Evolutionary conservation across 2,797 vertebrate genomes (phyloP).

Genomic region (Gymnoscopelus braueri): DNA sequence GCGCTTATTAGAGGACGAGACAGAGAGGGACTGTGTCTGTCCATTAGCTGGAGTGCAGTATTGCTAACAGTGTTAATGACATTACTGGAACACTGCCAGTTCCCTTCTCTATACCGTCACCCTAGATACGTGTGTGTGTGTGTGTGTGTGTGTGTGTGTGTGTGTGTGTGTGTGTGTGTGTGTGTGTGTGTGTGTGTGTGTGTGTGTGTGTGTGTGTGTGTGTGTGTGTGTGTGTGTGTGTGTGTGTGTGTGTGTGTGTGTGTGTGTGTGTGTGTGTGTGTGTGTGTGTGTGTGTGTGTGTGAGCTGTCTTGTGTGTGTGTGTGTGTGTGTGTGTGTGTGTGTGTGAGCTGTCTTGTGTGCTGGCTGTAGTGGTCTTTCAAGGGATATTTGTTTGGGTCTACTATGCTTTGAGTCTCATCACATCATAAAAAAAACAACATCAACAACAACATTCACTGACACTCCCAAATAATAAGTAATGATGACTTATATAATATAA

Average conservation of each 20-base stretch:
- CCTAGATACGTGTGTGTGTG: conserved; percentile 26
- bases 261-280: conserved; percentile 8
- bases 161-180: background rate
- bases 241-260: conserved; percentile 8
- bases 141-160: conserved; percentile 5
- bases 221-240: conserved; percentile 6
- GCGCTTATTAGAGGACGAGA: no score
- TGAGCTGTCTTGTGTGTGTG: background rate
- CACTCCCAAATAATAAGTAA: no score
- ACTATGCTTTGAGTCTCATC: no score
- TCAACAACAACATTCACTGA: no score
- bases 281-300: background rate
- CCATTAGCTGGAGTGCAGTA: conserved; percentile 52
- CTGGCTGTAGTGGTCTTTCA: no score
- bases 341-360: background rate
- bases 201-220: background rate
- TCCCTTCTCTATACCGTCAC: conserved; percentile 21
- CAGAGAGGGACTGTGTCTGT: background rate
- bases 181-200: conserved; percentile 3
- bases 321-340: conserved; percentile 6
- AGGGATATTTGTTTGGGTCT: no score
- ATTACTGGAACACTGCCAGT: conserved; percentile 45
- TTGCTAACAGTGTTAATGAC: conserved; percentile 49
- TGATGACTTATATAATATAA: no score
- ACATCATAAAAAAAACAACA: no score